Evolutionary conservation across 2,888 invertebrate genomes (phyloP).

Genomic region (Linhomoeus sp.): DNA sequence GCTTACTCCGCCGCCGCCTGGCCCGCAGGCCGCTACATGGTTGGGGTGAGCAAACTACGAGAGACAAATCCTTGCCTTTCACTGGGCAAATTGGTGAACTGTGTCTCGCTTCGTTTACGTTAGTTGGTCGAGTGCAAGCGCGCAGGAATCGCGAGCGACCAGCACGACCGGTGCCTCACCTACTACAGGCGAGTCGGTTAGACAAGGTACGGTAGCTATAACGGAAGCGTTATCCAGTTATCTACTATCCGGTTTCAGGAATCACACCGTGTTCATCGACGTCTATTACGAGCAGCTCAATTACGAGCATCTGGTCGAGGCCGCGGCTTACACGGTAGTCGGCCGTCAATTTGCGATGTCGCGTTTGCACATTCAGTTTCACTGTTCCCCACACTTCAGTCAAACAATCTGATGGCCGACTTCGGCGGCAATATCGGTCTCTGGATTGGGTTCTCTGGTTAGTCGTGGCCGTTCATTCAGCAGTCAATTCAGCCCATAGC

Average conservation of each 20-base stretch:
- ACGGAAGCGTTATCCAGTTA: too few species aligned
- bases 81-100: too few species aligned
- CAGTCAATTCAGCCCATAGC: too few species aligned
- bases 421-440: conserved; percentile 28
- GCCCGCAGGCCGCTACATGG: conserved; percentile 6
- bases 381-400: conserved; percentile 9
- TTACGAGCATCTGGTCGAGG: conserved; percentile 19
- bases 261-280: conserved; percentile 10
- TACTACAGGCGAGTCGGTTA: neutral
- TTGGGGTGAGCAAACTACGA: too few species aligned
- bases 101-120: too few species aligned
- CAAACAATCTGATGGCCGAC: conserved; percentile 25
- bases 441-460: conserved; percentile 23
- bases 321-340: conserved; percentile 20
- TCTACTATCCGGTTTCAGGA: too few species aligned
- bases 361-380: neutral
- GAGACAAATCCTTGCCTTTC: too few species aligned
- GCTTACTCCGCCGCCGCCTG: conserved; percentile 7
- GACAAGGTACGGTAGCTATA: too few species aligned
- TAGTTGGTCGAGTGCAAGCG: neutral
- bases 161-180: neutral
- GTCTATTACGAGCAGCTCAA: conserved; percentile 28
- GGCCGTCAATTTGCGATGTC: neutral
- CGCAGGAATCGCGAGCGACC: neutral
- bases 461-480: too few species aligned